phyloP scores from a whole-genome alignment of 2,113 vertebrate genomes.

The Carlito syrichta region DNA sequence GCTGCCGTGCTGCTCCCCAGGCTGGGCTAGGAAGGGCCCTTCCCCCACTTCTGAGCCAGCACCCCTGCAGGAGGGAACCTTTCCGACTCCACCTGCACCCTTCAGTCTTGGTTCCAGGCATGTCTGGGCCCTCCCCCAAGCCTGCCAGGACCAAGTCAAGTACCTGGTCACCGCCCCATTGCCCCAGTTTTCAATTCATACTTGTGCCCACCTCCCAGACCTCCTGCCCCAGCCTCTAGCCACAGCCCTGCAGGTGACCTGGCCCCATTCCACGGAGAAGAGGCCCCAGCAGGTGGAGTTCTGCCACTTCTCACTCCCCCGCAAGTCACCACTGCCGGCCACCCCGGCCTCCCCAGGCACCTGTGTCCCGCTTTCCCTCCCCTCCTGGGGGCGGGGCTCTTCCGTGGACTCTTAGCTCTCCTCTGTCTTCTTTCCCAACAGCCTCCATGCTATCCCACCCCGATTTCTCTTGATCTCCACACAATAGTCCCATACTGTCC shows the following conservation, averaged over 20 bases:
- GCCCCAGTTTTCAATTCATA: background rate
- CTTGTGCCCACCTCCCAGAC: background rate
- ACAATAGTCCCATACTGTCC: background rate
- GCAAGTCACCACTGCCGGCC: background rate
- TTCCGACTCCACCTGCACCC: background rate
- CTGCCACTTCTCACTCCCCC: background rate
- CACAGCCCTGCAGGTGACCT: background rate
- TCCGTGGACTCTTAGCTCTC: background rate
- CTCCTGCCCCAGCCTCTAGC: background rate
- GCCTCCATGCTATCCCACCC: background rate
- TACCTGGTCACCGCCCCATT: background rate
- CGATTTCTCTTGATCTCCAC: background rate
- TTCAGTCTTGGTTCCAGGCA: background rate
- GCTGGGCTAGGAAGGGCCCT: background rate
- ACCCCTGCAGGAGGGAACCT: no score
- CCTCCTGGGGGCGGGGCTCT: background rate
- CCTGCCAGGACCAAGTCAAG: fast-evolving
- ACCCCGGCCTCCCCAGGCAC: background rate
- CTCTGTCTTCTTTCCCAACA: background rate
- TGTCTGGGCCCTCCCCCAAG: background rate
- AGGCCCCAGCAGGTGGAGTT: background rate
- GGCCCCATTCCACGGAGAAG: background rate
- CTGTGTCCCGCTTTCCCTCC: background rate
- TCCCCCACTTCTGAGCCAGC: background rate
- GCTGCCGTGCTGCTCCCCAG: background rate